Conservation (phyloP, 2,888 invertebrate genomes). For the Tipula unca region DNA sequence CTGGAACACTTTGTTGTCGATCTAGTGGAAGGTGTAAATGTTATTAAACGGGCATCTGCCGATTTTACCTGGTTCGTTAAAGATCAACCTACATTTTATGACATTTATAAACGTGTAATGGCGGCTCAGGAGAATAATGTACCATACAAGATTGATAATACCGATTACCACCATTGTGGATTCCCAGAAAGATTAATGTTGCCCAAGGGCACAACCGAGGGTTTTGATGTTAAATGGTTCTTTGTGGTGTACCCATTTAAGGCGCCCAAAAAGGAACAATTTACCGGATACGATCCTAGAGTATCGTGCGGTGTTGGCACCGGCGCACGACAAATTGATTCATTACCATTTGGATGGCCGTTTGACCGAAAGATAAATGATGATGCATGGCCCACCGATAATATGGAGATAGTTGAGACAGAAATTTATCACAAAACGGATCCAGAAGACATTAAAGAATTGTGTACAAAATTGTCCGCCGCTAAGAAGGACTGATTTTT, state of each 20-base stretch:
- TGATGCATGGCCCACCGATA: constrained; percentile 38
- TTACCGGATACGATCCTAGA: constrained; percentile 42
- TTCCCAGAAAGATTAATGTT: constrained; percentile 63
- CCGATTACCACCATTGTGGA: constrained; percentile 50
- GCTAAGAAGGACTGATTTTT: background rate
- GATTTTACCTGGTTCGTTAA: constrained; percentile 55
- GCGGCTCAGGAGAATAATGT: constrained; percentile 47
- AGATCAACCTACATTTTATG: constrained; percentile 55
- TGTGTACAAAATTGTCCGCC: background rate
- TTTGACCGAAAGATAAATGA: constrained; percentile 56
- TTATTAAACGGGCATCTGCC: constrained; percentile 56
- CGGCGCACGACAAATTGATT: constrained; percentile 46
- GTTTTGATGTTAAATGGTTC: constrained; percentile 56
- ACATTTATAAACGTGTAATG: constrained; percentile 54
- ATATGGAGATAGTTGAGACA: constrained; percentile 30
- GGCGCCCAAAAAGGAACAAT: constrained; percentile 43
- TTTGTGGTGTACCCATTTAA: constrained; percentile 52
- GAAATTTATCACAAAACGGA: background rate
- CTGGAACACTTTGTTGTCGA: constrained; percentile 54
- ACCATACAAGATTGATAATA: constrained; percentile 46
- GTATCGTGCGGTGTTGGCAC: constrained; percentile 46
- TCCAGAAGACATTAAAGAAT: background rate
- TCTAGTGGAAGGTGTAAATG: constrained; percentile 55
- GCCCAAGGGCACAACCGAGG: constrained; percentile 60
- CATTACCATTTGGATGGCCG: constrained; percentile 61